Evolutionary conservation across 1,140 invertebrate genomes (phyloP).

Genomic region (Cataglyphis hispanica): DNA sequence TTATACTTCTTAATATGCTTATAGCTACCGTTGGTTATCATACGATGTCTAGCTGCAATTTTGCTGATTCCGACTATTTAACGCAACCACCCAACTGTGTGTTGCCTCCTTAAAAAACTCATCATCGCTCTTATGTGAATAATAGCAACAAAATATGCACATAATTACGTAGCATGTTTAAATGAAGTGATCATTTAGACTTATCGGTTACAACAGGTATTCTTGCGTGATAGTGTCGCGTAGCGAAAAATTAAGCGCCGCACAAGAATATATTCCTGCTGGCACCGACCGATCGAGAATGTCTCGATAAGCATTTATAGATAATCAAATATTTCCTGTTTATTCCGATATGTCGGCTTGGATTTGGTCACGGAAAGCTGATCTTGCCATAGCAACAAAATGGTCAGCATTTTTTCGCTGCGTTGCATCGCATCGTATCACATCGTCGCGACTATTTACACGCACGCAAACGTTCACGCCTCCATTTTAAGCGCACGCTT

Average conservation of each 20-base stretch:
- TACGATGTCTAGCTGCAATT: too few relatives aligned
- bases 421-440: neutral
- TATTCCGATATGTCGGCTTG: slow-evolving; percentile 4
- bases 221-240: neutral
- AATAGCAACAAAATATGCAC: neutral
- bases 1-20: too few relatives aligned
- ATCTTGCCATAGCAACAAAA: slow-evolving; percentile 34
- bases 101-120: neutral
- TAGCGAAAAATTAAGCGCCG: slow-evolving; percentile 19
- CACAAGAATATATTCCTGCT: neutral
- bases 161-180: neutral
- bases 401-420: slow-evolving; percentile 31
- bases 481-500: neutral
- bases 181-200: slow-evolving; percentile 25
- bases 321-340: slow-evolving; percentile 43
- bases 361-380: slow-evolving; percentile 47
- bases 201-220: slow-evolving; percentile 1
- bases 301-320: slow-evolving; percentile 53
- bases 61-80: neutral
- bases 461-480: neutral
- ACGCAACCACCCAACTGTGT: neutral
- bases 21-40: too few relatives aligned
- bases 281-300: neutral
- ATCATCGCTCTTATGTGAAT: neutral
- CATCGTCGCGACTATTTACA: slow-evolving; percentile 35